Percentiles rank a stretch among this genome's conserved stretches.
These are phyloP conservation scores for Nansenia antarctica DNA, from an alignment of 2,113 vertebrate genomes.

Conservation along the genomic window DNA sequence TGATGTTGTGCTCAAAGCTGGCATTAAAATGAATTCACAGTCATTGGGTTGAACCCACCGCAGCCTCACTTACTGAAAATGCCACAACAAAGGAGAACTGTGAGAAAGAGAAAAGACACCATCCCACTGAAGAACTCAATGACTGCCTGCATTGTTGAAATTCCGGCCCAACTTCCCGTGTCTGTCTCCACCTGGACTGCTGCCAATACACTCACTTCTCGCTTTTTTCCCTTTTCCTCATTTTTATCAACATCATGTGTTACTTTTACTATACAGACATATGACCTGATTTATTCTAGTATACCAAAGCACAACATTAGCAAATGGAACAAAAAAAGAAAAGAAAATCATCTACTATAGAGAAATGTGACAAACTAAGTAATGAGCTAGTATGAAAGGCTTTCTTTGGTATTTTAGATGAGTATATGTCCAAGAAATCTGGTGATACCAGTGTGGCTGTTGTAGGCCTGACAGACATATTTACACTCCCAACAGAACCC, in stretches of 20 bases:
- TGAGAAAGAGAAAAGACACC: not conserved
- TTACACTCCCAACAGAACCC: slow-evolving; percentile 52
- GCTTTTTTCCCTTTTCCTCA: slow-evolving; percentile 19
- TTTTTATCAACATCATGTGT: slow-evolving; percentile 8
- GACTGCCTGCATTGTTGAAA: slow-evolving; percentile 76
- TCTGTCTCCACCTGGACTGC: slow-evolving; percentile 66
- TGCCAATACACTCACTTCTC: slow-evolving; percentile 57
- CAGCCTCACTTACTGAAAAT: not conserved
- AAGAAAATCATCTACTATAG: not conserved
- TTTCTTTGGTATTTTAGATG: not conserved
- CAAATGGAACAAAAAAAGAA: not conserved
- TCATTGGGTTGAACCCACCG: too few relatives aligned
- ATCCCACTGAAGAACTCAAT: slow-evolving; percentile 57
- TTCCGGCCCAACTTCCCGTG: slow-evolving; percentile 75
- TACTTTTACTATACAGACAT: slow-evolving; percentile 60
- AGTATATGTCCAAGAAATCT: slow-evolving; percentile 12
- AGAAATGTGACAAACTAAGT: slow-evolving; percentile 5
- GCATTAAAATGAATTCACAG: too few relatives aligned
- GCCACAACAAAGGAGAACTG: slow-evolving; percentile 1
- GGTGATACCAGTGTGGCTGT: slow-evolving; percentile 15
- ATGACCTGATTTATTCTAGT: slow-evolving; percentile 39
- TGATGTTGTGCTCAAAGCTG: not conserved
- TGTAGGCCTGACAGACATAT: slow-evolving; percentile 44
- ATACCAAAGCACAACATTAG: not conserved
- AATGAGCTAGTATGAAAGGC: not conserved